Percentiles rank a stretch among this genome's conserved stretches.
Conservation (phyloP, 35 echinoderm and acorn worm species). For the Strongylocentrotus purpuratus region DNA sequence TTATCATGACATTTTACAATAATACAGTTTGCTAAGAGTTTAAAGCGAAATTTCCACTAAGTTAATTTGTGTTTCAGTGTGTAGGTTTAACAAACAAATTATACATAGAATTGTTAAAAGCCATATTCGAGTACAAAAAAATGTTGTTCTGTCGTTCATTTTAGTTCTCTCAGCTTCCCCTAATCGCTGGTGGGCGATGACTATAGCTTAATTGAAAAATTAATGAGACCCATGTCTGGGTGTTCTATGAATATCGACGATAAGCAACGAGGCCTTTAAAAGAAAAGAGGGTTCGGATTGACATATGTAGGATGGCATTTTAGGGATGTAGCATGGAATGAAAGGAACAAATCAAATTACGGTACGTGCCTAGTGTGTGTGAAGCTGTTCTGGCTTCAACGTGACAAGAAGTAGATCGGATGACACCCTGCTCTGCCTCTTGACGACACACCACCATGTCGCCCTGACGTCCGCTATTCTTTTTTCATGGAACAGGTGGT, state of each 20-base stretch:
- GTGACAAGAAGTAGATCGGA: neutral
- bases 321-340: neutral
- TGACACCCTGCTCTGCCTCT: neutral
- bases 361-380: neutral
- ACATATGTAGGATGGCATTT: constrained; percentile 3
- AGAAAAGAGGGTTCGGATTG: neutral
- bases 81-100: neutral
- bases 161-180: neutral
- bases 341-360: constrained; percentile 5
- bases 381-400: neutral
- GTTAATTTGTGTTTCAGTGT: neutral
- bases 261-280: neutral
- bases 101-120: neutral
- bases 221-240: neutral
- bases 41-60: neutral
- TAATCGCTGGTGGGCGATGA: neutral
- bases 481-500: neutral
- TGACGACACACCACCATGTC: neutral
- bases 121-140: neutral
- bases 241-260: neutral
- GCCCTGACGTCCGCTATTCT: neutral
- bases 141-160: neutral
- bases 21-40: neutral
- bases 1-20: neutral
- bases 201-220: neutral